A percentile compares a stretch with the other conserved stretches of the same genome.
phyloP scores from a whole-genome alignment of 1,140 invertebrate genomes.

The Drosophila pruinosa region DNA sequence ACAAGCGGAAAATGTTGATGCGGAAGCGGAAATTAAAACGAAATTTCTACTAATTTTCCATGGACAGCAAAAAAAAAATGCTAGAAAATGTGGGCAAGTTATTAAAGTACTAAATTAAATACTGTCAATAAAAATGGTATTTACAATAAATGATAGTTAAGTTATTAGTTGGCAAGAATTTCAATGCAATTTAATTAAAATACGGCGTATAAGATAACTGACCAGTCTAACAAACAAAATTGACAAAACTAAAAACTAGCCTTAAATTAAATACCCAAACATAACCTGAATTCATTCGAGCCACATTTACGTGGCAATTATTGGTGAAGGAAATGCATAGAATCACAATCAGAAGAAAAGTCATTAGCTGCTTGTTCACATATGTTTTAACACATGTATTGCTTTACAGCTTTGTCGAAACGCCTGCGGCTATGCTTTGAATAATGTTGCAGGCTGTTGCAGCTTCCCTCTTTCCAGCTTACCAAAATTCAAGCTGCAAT shows the following conservation, averaged over 20 bases:
- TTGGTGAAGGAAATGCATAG: conserved; percentile 1
- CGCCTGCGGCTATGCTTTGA: conserved; percentile 64
- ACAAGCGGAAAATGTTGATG: conserved; percentile 77
- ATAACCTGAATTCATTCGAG: conserved; percentile 17
- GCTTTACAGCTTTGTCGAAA: conserved; percentile 48
- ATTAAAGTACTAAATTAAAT: conserved; percentile 22
- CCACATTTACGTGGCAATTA: conserved; percentile 47
- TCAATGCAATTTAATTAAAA: conserved; percentile 1
- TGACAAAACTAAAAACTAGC: too few species aligned
- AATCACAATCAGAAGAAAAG: conserved; percentile 12
- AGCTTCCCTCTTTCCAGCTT: neutral
- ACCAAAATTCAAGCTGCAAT: neutral
- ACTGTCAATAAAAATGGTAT: neutral
- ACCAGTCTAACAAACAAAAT: too few species aligned
- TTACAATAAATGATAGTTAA: neutral
- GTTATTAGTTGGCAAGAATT: neutral
- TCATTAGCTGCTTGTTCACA: conserved; percentile 74
- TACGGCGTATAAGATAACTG: neutral
- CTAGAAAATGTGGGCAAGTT: neutral
- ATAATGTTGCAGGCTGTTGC: conserved; percentile 46
- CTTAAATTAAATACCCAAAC: too few species aligned
- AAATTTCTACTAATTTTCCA: conserved; percentile 69
- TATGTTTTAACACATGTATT: conserved; percentile 75
- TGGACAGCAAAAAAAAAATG: conserved; percentile 1
- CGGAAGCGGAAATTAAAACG: conserved; percentile 77